Conservation (phyloP, 2,113 vertebrate species). For the Catharus fuscescens region DNA sequence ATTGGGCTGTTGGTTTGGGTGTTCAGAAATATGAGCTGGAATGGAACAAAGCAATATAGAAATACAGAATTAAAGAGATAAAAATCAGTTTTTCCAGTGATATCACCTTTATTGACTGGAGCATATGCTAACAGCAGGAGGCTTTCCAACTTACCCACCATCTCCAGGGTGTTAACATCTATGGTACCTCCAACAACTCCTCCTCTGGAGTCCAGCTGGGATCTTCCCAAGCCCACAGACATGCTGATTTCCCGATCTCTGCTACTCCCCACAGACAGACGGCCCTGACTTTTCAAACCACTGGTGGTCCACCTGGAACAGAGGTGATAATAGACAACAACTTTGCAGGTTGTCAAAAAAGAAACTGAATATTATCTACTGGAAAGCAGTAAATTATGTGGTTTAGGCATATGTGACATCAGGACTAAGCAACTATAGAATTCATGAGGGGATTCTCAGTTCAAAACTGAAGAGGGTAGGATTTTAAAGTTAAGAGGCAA, state of each 20-base stretch:
- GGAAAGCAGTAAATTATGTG: background rate
- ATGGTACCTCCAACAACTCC: constrained; percentile 98
- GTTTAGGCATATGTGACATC: background rate
- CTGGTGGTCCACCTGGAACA: constrained; percentile 93
- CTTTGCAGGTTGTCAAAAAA: background rate
- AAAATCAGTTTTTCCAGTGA: background rate
- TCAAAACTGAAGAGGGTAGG: background rate
- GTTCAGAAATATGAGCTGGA: constrained; percentile 96
- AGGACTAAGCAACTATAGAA: background rate
- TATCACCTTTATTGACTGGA: background rate
- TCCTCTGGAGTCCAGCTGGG: constrained; percentile 96
- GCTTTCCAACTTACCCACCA: constrained; percentile 91
- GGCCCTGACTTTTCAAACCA: constrained; percentile 97
- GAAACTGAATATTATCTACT: background rate
- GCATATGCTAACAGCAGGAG: background rate
- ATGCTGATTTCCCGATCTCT: constrained; percentile 96
- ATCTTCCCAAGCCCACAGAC: constrained; percentile 95
- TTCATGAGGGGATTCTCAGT: background rate
- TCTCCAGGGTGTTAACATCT: constrained; percentile 97
- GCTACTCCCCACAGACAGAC: constrained; percentile 95
- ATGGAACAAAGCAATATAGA: background rate
- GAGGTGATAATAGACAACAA: background rate
- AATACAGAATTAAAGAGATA: background rate
- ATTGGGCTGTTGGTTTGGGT: constrained; percentile 95
- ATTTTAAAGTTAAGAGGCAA: background rate